Base-by-base conservation (phyloP, 2,797 vertebrate species). In the Megalops cyprinoides region DNA sequence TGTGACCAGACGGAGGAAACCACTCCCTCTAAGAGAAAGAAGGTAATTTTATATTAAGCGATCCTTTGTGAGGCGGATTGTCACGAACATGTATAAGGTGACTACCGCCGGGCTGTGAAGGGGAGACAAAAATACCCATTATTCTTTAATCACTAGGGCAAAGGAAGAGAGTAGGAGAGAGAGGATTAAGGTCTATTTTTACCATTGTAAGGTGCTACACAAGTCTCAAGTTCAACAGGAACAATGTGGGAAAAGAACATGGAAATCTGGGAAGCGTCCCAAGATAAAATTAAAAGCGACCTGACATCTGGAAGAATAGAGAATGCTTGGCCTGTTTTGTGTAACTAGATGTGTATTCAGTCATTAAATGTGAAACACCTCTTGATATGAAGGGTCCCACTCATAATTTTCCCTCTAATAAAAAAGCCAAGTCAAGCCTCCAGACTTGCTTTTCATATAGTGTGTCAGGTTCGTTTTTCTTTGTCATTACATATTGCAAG, bases 21-120 rank as follows among this genome's bases (percentile, higher is more conserved):
- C 0, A 74, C 83, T 75, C 88, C 88, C 23, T 82, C 90, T 85
- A 95, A 95, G 91, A 95, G 92, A 91, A 88, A 71, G 34, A 95
- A 95, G 94, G 95, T 82, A 77, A 69, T 79, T 51, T 78, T 31
- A 76, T 62, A 44, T 60, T 37, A 46, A 73, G 25, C 18, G 10
- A 62, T 65, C 46, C 28, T 76, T 44, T 71, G 42, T 15, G 71
- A 76, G 37, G 25, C 73, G 67, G 34, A 53, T 84, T 81, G 88
- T 84, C 82, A 85, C 78, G 62, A 88, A 85, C 87, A 85, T 82
- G 77, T 84, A 44, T 83, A 82, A 69, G 86, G 85, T 74, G 81
- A 84, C 79, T 74, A 77, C 49, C 20, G 58, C 12, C 60, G 79
- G 60, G 73, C 79, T 46, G 77, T 28, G 46, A 85, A 75, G 78